These are phyloP conservation scores for Rhopalosiphum nymphaeae DNA, from an alignment of 2,888 invertebrate genomes.

Conservation along the genomic window DNA sequence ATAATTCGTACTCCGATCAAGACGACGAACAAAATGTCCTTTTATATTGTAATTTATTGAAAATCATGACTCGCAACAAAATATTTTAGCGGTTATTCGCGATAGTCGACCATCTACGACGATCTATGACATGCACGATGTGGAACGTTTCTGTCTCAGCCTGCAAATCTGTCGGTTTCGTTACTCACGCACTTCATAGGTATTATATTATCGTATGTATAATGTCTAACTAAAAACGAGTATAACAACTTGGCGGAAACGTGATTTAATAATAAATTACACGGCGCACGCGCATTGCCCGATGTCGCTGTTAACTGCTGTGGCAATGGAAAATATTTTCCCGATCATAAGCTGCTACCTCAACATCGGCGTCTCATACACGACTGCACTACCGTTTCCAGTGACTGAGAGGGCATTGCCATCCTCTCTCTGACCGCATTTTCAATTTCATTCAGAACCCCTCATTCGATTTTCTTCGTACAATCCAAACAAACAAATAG, in stretches of 20 bases:
- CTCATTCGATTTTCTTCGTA: not conserved
- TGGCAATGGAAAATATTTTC: not conserved
- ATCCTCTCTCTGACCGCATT: not conserved
- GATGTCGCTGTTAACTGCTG: not conserved
- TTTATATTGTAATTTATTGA: not conserved
- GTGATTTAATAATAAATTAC: slow-evolving; percentile 3
- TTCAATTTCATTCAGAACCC: not conserved
- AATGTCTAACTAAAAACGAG: not conserved
- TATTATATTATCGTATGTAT: not conserved
- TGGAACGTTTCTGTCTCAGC: not conserved
- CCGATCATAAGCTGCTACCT: not conserved
- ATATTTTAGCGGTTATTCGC: not conserved
- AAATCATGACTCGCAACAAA: not conserved
- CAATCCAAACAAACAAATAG: not conserved
- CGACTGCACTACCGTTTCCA: not conserved
- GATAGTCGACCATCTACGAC: not conserved
- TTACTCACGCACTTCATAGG: not conserved
- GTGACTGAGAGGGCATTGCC: not conserved
- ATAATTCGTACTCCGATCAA: not conserved
- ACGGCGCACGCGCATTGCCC: not conserved
- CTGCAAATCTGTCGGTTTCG: not conserved
- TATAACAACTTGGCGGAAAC: not conserved
- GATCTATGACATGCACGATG: not conserved
- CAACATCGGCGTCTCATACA: not conserved
- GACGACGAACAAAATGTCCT: not conserved